Conservation (phyloP, 2,113 vertebrate species). For the Odocoileus virginianus region DNA sequence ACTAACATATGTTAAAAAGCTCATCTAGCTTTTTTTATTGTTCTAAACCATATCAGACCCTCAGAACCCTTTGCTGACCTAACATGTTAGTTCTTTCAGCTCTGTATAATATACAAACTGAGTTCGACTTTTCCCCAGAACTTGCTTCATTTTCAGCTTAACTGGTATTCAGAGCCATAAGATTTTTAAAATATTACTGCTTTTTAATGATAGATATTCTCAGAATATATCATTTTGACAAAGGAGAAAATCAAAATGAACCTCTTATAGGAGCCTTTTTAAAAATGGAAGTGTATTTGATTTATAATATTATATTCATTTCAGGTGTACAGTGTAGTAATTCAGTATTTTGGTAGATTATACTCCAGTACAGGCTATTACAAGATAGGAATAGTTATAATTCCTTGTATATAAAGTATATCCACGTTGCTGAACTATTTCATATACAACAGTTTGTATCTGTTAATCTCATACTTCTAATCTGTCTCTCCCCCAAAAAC, state of each 20-base stretch:
- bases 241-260: conserved; percentile 58
- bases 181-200: conserved; percentile 55
- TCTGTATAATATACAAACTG: neutral
- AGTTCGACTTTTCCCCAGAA: neutral
- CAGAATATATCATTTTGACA: conserved; percentile 45
- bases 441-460: neutral
- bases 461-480: neutral
- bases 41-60: neutral
- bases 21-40: neutral
- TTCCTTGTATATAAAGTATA: neutral
- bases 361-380: neutral
- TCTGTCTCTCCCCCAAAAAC: neutral
- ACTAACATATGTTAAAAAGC: neutral
- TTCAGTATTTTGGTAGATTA: neutral
- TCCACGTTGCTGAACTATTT: neutral
- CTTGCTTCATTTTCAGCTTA: conserved; percentile 38
- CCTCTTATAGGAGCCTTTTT: conserved; percentile 34
- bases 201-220: conserved; percentile 21
- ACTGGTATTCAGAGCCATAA: conserved; percentile 17
- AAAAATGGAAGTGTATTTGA: conserved; percentile 18
- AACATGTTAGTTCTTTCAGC: neutral
- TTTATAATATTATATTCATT: neutral
- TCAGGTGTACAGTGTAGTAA: neutral
- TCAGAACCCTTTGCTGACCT: neutral
- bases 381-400: neutral